These are phyloP conservation scores for Acleris sparsana DNA, from an alignment of 2,888 invertebrate species.

Conservation along the genomic window DNA sequence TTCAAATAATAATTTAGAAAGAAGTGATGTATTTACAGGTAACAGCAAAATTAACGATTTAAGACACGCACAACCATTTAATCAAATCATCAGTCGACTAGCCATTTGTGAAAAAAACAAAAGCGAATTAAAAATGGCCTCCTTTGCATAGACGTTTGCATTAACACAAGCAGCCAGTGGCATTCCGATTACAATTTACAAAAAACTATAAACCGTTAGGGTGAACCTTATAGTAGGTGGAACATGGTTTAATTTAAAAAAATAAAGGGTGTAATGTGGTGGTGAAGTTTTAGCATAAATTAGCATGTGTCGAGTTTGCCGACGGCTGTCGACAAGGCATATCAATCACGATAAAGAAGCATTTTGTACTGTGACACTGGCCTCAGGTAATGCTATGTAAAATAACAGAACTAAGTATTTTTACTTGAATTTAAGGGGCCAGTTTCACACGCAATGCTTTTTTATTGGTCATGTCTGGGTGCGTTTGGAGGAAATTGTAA, in stretches of 20 bases:
- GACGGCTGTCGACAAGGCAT: constrained; percentile 44
- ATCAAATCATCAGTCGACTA: not conserved
- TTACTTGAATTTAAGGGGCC: constrained; percentile 17
- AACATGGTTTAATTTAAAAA: constrained; percentile 32
- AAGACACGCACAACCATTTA: not conserved
- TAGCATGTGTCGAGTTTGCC: constrained; percentile 48
- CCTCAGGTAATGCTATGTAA: constrained; percentile 27
- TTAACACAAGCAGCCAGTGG: constrained; percentile 41
- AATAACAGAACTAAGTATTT: constrained; percentile 15
- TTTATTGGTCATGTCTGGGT: constrained; percentile 15
- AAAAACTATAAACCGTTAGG: constrained; percentile 21
- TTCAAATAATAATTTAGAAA: too few species aligned
- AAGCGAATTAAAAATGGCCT: constrained; percentile 43
- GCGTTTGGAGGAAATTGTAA: constrained; percentile 30
- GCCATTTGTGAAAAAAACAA: constrained; percentile 23
- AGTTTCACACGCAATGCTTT: constrained; percentile 21
- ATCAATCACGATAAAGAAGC: constrained; percentile 50
- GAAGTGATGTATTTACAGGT: too few species aligned
- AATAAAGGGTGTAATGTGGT: constrained; percentile 13
- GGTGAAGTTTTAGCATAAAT: constrained; percentile 46
- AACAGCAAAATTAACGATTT: too few species aligned
- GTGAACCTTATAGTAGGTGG: not conserved
- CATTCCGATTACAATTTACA: constrained; percentile 43
- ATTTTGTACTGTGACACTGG: constrained; percentile 43
- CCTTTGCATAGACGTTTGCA: constrained; percentile 46